These are phyloP conservation scores for Oopsacas minuta DNA, from an alignment of 37 sponge, comb jelly and placozoan genomes.

Conservation along the genomic window DNA sequence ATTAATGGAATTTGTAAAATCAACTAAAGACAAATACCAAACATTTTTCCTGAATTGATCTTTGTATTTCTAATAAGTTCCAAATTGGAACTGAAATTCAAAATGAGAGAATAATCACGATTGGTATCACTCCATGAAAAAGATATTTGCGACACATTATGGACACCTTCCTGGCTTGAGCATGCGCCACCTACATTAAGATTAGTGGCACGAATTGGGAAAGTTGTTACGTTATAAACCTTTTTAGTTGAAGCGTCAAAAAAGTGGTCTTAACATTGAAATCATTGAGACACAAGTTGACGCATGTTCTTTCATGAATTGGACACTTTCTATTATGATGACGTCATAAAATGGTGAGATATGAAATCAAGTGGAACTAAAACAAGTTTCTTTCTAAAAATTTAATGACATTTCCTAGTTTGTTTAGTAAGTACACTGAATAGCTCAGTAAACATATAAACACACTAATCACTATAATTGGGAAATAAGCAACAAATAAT, in stretches of 20 bases:
- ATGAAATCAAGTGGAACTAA: no score
- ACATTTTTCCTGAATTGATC: neutral
- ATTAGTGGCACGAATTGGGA: neutral
- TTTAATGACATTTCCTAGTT: no score
- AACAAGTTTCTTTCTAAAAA: no score
- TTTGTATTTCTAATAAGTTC: neutral
- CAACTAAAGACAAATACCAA: neutral
- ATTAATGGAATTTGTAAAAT: neutral
- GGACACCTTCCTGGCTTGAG: neutral
- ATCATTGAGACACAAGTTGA: neutral
- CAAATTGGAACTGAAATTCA: neutral
- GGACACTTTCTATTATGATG: no score
- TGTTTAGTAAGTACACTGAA: no score
- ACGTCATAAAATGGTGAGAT: no score
- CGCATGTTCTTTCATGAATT: neutral
- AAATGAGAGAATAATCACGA: neutral
- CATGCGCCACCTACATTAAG: neutral
- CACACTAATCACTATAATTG: no score
- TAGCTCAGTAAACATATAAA: no score
- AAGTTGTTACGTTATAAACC: neutral
- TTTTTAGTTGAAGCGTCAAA: neutral
- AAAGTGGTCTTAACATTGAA: neutral
- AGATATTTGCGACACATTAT: neutral
- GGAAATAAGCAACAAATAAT: no score
- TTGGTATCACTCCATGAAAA: neutral